These are phyloP conservation scores for Hyalella azteca DNA, from an alignment of 2,888 invertebrate genomes.

Conservation along the genomic window DNA sequence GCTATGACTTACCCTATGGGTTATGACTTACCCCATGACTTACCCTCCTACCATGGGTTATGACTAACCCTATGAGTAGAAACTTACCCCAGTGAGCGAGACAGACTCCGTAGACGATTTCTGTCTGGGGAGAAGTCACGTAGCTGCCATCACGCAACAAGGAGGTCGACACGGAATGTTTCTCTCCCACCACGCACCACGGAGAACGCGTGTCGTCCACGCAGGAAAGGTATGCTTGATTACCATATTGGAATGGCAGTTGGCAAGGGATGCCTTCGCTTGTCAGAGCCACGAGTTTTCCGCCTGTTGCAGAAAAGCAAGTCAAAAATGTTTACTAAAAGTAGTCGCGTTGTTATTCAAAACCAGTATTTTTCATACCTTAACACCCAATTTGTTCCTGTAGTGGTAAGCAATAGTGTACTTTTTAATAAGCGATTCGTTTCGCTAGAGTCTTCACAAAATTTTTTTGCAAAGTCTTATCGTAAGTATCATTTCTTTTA, in stretches of 20 bases:
- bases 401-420: no score
- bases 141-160: background rate
- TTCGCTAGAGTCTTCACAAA: no score
- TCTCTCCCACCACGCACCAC: slow-evolving; percentile 36
- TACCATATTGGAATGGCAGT: slow-evolving; percentile 31
- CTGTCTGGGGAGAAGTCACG: background rate
- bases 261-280: slow-evolving; percentile 14
- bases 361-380: no score
- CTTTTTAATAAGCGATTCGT: no score
- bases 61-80: no score
- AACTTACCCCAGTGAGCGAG: slow-evolving; percentile 40
- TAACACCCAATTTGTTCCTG: no score
- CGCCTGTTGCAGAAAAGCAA: background rate
- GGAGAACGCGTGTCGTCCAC: slow-evolving; percentile 6
- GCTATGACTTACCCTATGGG: no score
- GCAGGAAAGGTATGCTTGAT: background rate
- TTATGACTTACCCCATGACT: no score
- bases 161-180: background rate
- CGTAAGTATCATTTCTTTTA: no score
- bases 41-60: no score
- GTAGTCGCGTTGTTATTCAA: no score
- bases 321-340: background rate
- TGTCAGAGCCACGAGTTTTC: background rate
- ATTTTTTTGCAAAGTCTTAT: no score
- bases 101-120: slow-evolving; percentile 29